Evolutionary conservation across 1,140 invertebrate genomes (phyloP).

Genomic region (Ectropis grisescens): DNA sequence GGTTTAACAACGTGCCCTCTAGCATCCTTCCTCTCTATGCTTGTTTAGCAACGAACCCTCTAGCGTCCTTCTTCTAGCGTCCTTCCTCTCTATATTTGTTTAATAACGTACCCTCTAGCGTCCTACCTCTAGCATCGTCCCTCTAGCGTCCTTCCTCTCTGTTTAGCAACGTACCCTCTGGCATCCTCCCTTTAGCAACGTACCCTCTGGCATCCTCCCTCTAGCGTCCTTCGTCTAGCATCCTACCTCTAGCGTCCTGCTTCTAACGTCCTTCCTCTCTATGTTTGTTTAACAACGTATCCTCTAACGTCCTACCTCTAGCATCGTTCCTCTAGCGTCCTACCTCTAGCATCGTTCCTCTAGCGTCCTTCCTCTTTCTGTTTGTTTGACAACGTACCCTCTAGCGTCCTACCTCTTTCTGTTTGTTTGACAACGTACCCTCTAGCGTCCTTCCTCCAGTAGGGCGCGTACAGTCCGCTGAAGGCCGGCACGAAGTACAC

Average conservation of each 20-base stretch:
- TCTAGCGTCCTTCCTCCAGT: conserved; percentile 94
- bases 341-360: too few relatives aligned
- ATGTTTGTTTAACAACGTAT: too few relatives aligned
- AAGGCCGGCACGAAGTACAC: conserved; percentile 97
- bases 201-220: conserved; percentile 91
- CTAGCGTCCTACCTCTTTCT: conserved; percentile 94
- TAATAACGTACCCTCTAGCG: conserved; percentile 72
- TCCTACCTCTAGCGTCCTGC: too few relatives aligned
- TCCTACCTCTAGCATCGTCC: conserved; percentile 96
- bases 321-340: conserved; percentile 94
- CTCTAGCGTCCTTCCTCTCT: conserved; percentile 83
- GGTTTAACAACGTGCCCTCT: too few relatives aligned
- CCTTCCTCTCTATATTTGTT: too few relatives aligned
- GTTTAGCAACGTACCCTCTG: too few relatives aligned
- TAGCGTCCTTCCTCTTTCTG: conserved; percentile 23
- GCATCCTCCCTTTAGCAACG: too few relatives aligned
- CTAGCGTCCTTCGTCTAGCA: conserved; percentile 24
- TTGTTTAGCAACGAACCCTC: too few relatives aligned
- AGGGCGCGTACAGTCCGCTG: conserved; percentile 95
- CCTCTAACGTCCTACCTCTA: conserved; percentile 88
- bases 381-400: too few relatives aligned
- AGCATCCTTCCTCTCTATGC: too few relatives aligned
- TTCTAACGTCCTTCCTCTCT: conserved; percentile 92
- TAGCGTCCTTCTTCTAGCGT: too few relatives aligned
- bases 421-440: too few relatives aligned